Base-by-base conservation (phyloP, 1,140 invertebrate species). In the Cataglyphis hispanica region DNA sequence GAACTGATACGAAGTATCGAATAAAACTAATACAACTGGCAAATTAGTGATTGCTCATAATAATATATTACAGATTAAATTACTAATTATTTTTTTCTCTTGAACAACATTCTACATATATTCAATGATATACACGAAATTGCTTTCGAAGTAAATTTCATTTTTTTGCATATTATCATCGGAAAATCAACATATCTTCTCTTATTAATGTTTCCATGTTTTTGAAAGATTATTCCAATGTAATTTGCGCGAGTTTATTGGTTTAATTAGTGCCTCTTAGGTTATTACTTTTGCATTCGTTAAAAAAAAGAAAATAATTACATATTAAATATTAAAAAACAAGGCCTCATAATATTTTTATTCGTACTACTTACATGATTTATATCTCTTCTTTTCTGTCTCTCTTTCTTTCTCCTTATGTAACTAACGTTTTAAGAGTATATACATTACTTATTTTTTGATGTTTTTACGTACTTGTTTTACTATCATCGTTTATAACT, bases 201-300 rank as follows among this genome's bases (percentile, higher is more conserved):
- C 10, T 69, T 25, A 53, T 27, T 11, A 1, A 16, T 78, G 13
- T 78, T 67, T 67, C 6, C 31, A n/a, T 8, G 63, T 69, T 25
- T 69, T 53, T 34, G 27, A 66, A 11, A 50, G 16, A 25, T 80
- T 34, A 64, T 19, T 66, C 2, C 2, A 10, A n/a, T 46, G 1
- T 66, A 78, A 78, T 67, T 56, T 19, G 16, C 31, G 31, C 31
- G 40, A 76, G n/a, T 66, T 67, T 80, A 37, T 43, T 37, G 31
- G 8, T 69, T 80, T 80, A 80, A 80, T 53, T 67, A 56, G 8
- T 19, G 19, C 11, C 53, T 2, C 1, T 4, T 67, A 34, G 4
- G 16, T 53, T 3, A 19, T 80, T 11, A 67, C 2, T 4, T 0
- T 34, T 50, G 13, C 31, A 27, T 25, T 34, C 1, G 11, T 46